Base-by-base conservation (phyloP, 2,113 vertebrate species). In the Phocoena sinus region DNA sequence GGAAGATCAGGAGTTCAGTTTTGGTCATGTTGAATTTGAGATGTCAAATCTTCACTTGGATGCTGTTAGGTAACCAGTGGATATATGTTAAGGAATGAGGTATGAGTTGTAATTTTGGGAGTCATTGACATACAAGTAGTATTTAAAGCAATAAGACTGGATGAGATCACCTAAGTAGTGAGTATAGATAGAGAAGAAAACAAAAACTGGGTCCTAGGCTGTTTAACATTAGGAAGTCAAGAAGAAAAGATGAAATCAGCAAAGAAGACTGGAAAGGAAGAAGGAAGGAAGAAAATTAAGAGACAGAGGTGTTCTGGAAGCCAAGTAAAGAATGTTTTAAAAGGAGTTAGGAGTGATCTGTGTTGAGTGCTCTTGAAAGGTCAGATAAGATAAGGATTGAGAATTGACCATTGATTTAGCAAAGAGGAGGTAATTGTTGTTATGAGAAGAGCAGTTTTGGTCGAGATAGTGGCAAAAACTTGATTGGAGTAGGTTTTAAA, bases 401-500 rank as follows among this genome's bases (percentile, higher is more conserved):
- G 28, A 92, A 87, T 67, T 89, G 65, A 90, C 58, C 28, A 1
- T 65, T 89, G 33, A 63, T 58, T 89, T 96, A 74, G 15, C 47
- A 94, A 83, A 92, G 14, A 65, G 87, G 33, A 88, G 44, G 0
- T 67, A 91, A 95, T 62, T 70, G 47, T 94, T 77, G 58, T 94
- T n/a, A 68, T 68, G 21, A 74, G 23, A 60, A 80, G 50, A 80
- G 3, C 63, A 73, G 62, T 95, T 96, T 92, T 85, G 50, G 18
- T 91, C n/a, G 31, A 74, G 21, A 62, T 53, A 81, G 26, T 90
- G 26, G 20, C 44, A 96, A 68, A 79, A 70, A 44, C 23, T 63
- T 91, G 47, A 83, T 23, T 95, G 33, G 11, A 81, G 12, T 91
- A 88, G 60, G 56, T 73, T 96, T 95, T 96, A 80, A 44, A 94